Conservation (phyloP, 2,113 vertebrate genomes). For the Progne subis region DNA sequence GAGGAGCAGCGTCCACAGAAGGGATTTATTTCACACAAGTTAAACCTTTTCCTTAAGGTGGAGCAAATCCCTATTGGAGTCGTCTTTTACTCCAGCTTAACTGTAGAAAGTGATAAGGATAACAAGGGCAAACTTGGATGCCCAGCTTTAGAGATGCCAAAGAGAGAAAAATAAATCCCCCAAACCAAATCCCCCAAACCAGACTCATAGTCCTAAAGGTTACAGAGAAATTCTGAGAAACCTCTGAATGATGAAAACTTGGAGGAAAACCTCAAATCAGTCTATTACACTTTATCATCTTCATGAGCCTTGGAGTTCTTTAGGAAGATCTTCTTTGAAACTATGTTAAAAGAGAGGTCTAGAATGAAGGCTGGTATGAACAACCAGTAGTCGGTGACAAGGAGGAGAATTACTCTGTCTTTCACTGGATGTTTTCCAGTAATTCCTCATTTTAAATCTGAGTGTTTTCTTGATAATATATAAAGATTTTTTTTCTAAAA, state of each 20-base stretch:
- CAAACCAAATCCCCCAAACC: background rate
- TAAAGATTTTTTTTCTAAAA: background rate
- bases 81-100: background rate
- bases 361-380: background rate
- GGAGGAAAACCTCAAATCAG: background rate
- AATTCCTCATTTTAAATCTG: background rate
- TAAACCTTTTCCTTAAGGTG: background rate
- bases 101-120: background rate
- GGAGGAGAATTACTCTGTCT: background rate
- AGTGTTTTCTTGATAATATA: background rate
- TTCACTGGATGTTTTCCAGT: background rate
- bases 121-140: background rate
- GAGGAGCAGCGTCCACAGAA: background rate
- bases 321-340: background rate
- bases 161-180: background rate
- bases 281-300: background rate
- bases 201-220: background rate
- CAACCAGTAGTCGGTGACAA: background rate
- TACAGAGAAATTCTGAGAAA: background rate
- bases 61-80: background rate
- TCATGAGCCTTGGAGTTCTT: background rate
- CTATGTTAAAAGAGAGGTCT: background rate
- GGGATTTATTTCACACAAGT: background rate
- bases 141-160: background rate
- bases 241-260: background rate